Percentiles rank a stretch among this genome's conserved stretches.
These are phyloP conservation scores for Eptesicus fuscus DNA, from an alignment of 2,113 vertebrate species.

Conservation along the genomic window DNA sequence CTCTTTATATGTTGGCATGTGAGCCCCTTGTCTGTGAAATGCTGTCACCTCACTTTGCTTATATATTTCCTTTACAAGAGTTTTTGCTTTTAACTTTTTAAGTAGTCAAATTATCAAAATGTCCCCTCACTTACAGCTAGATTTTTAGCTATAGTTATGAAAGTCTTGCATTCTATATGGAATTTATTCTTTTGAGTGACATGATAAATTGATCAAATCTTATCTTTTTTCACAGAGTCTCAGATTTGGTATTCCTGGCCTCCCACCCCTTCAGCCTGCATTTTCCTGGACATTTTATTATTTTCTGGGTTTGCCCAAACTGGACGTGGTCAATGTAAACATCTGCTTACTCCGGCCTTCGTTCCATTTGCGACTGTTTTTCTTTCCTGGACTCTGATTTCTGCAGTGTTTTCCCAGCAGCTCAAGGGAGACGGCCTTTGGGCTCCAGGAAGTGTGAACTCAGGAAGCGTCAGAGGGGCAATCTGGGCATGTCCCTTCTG, in stretches of 20 bases:
- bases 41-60: background rate
- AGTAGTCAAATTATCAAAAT: background rate
- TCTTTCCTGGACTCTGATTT: constrained; percentile 20
- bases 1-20: background rate
- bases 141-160: background rate
- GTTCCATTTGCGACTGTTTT: constrained; percentile 9
- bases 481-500: too few species aligned
- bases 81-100: background rate
- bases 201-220: background rate
- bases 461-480: too few species aligned
- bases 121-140: background rate
- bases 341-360: background rate
- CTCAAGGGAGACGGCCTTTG: background rate
- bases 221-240: background rate
- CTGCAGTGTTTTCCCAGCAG: constrained; percentile 4
- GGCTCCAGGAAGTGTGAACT: background rate
- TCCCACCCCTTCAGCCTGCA: background rate
- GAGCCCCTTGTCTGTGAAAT: background rate
- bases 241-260: background rate
- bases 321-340: constrained; percentile 1
- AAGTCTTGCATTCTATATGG: background rate
- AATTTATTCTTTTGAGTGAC: background rate
- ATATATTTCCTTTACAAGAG: background rate
- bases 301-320: background rate
- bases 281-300: constrained; percentile 5